Evolutionary conservation across 2,888 invertebrate genomes (phyloP).

Genomic region (Dendrolimus pini): DNA sequence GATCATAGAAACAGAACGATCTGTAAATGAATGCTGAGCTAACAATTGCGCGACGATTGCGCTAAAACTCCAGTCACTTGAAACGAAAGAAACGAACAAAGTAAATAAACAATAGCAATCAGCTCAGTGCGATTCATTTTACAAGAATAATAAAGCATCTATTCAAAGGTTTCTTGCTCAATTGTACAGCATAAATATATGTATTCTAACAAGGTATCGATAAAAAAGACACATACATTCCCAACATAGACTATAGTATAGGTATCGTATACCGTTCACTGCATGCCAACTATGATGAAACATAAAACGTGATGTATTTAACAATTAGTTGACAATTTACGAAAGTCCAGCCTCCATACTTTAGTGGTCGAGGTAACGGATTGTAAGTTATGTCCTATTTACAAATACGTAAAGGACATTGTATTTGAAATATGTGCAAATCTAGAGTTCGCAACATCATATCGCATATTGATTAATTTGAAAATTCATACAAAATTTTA

Average conservation of each 20-base stretch:
- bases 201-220: not conserved
- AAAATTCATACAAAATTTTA: too few relatives aligned
- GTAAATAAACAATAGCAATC: not conserved
- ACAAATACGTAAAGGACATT: not conserved
- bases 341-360: conserved; percentile 36
- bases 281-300: conserved; percentile 50
- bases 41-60: not conserved
- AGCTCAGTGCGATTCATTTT: not conserved
- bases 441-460: too few relatives aligned
- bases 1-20: too few relatives aligned
- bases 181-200: not conserved
- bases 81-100: not conserved
- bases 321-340: conserved; percentile 49
- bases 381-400: conserved; percentile 3
- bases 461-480: too few relatives aligned
- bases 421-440: too few relatives aligned
- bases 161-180: not conserved
- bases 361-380: conserved; percentile 7
- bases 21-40: not conserved
- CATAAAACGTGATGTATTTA: conserved; percentile 55
- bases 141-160: not conserved
- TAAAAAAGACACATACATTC: not conserved
- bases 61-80: not conserved
- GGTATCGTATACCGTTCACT: conserved; percentile 24
- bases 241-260: not conserved